Conservation (phyloP, 1,140 invertebrate species). For the Magallana angulata region DNA sequence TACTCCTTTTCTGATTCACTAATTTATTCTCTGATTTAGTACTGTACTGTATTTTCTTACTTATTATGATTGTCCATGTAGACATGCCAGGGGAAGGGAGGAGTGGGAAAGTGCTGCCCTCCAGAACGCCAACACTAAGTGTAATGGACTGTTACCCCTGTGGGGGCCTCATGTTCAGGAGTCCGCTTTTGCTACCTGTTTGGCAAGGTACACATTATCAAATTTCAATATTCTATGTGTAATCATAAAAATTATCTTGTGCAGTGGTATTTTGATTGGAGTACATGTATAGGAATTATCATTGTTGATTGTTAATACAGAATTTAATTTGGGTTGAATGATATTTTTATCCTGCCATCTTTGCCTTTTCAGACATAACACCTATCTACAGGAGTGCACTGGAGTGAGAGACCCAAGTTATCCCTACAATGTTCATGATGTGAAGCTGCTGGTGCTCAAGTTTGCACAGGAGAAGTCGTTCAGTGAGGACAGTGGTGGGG, state of each 20-base stretch:
- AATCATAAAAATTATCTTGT: no score
- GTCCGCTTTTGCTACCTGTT: constrained; percentile 94
- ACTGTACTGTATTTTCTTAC: background rate
- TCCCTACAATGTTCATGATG: constrained; percentile 92
- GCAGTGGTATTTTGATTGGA: no score
- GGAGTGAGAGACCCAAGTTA: constrained; percentile 78
- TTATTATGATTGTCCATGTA: constrained; percentile 63
- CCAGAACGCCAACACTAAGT: constrained; percentile 98
- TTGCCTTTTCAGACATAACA: constrained; percentile 79
- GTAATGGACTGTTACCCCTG: constrained; percentile 96
- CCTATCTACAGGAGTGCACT: constrained; percentile 80
- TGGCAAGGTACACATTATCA: constrained; percentile 87
- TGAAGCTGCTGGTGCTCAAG: constrained; percentile 92
- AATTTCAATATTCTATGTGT: no score
- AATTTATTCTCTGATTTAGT: no score
- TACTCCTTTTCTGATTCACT: background rate
- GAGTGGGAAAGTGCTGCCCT: constrained; percentile 98
- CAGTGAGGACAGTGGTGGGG: constrained; percentile 95
- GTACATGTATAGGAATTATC: no score
- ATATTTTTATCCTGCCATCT: background rate
- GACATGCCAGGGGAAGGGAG: constrained; percentile 88
- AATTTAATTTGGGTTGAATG: no score
- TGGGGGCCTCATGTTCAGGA: constrained; percentile 98
- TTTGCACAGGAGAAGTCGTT: constrained; percentile 97
- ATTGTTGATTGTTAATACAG: no score